Evolutionary conservation across 2,113 vertebrate genomes (phyloP).

Genomic region (Holacanthus passer): DNA sequence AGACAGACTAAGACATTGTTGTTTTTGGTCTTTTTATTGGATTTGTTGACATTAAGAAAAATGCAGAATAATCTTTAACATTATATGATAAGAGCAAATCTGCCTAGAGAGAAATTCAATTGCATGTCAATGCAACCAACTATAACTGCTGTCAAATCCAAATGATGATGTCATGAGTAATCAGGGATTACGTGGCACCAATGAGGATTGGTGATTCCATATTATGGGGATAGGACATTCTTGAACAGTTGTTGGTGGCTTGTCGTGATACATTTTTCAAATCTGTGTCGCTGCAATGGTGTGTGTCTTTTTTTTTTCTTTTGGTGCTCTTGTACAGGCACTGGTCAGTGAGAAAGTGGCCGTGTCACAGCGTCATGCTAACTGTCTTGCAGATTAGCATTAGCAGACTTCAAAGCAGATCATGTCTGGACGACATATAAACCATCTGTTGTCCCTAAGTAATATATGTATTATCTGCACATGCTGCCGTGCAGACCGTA

Average conservation of each 20-base stretch:
- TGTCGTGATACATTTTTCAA: conserved; percentile 2
- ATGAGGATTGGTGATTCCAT: conserved; percentile 35
- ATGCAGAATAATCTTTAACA: not conserved
- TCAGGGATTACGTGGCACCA: conserved; percentile 60
- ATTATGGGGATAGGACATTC: conserved; percentile 26
- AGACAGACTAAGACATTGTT: not conserved
- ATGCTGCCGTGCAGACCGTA: conserved; percentile 37
- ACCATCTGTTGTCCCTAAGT: conserved; percentile 51
- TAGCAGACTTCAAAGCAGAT: conserved; percentile 45
- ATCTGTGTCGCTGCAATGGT: not conserved
- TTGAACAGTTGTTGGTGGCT: conserved; percentile 7
- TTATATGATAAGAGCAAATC: conserved; percentile 1
- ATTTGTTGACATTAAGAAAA: conserved; percentile 3
- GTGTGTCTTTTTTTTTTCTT: conserved; percentile 5
- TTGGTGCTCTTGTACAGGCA: not conserved
- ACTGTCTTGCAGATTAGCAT: conserved; percentile 34
- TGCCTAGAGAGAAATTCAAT: conserved; percentile 13
- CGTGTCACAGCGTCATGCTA: conserved; percentile 7
- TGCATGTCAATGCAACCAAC: conserved; percentile 10
- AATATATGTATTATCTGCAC: conserved; percentile 39
- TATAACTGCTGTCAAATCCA: conserved; percentile 38
- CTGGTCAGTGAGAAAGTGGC: not conserved
- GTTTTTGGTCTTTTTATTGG: conserved; percentile 3
- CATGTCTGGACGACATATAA: conserved; percentile 48
- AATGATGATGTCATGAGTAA: conserved; percentile 66